Conservation (phyloP, 2,888 invertebrate genomes). For the Cephonodes hylas region DNA sequence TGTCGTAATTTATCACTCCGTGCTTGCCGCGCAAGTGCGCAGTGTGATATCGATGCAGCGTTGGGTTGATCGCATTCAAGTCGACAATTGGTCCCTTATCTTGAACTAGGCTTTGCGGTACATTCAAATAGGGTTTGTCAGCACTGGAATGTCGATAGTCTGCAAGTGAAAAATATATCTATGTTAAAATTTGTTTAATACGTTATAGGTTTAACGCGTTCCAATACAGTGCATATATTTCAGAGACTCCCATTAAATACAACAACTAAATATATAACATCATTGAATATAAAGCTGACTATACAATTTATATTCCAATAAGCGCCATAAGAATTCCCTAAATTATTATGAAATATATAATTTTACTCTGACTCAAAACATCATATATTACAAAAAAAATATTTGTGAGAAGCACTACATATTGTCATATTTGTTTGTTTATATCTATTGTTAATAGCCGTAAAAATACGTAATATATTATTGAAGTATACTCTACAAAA, state of each 20-base stretch:
- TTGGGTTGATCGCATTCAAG: conserved; percentile 54
- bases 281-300: conserved; percentile 5
- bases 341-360: not conserved
- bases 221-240: not conserved
- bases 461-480: not conserved
- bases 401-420: conserved; percentile 1
- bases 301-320: not conserved
- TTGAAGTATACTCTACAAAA: not conserved
- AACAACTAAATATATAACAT: not conserved
- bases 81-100: conserved; percentile 50
- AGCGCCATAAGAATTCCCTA: not conserved
- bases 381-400: not conserved
- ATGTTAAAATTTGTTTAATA: not conserved
- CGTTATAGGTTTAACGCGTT: not conserved
- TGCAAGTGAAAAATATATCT: conserved; percentile 51
- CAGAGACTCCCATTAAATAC: not conserved
- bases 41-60: conserved; percentile 53
- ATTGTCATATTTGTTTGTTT: not conserved
- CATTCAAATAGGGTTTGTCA: conserved; percentile 70
- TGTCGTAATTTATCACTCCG: conserved; percentile 57
- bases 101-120: conserved; percentile 47
- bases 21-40: conserved; percentile 64
- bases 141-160: conserved; percentile 85
- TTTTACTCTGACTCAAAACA: not conserved
- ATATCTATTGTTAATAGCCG: not conserved